phyloP scores from a whole-genome alignment of 2,888 invertebrate species.

The Junonia oenone region DNA sequence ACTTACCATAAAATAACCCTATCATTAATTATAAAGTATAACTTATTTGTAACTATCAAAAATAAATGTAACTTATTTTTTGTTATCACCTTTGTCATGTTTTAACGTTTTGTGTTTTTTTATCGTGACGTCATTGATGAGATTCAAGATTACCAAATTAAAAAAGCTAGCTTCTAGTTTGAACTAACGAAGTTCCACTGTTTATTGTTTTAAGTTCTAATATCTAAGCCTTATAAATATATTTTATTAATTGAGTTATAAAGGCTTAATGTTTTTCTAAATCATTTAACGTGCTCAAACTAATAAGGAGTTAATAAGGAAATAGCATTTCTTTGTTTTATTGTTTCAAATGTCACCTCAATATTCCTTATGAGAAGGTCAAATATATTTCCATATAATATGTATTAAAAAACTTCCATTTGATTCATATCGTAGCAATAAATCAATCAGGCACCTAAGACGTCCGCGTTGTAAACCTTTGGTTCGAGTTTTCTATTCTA shows the following conservation, averaged over 20 bases:
- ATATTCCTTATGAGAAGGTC: background rate
- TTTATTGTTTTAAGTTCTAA: no score
- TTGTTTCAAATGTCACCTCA: background rate
- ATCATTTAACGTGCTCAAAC: no score
- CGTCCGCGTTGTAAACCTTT: constrained; percentile 1
- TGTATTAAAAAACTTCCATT: background rate
- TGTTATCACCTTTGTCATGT: no score
- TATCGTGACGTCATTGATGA: no score
- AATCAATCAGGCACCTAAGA: constrained; percentile 16
- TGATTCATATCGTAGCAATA: constrained; percentile 8
- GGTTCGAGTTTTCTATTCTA: background rate
- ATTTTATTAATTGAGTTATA: no score
- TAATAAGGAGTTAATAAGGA: no score
- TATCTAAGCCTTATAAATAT: no score
- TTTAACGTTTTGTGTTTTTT: no score
- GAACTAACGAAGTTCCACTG: no score
- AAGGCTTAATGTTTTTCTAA: no score
- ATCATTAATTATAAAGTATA: background rate
- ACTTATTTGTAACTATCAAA: background rate
- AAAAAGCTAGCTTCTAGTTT: no score
- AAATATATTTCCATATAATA: background rate
- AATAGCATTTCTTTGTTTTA: background rate
- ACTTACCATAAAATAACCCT: background rate
- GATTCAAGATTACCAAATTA: no score
- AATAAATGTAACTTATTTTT: background rate